phyloP scores from a whole-genome alignment of 2,113 vertebrate species.

The Psettodes erumei region DNA sequence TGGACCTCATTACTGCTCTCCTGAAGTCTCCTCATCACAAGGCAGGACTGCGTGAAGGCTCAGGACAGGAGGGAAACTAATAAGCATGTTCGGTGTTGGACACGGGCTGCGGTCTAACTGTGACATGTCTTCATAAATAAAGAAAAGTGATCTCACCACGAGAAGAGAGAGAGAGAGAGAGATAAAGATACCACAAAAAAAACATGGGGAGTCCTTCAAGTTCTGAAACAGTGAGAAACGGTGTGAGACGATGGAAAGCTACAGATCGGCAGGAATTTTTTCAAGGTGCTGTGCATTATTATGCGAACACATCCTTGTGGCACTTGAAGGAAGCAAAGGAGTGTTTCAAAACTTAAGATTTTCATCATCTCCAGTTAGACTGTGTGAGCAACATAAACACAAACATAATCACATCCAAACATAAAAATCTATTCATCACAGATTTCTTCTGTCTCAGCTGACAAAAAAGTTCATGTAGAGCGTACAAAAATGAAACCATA shows the following conservation, averaged over 20 bases:
- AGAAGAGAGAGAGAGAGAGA: too few species aligned
- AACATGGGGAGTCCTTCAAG: not conserved
- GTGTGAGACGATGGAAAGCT: not conserved
- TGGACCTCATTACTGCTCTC: slow-evolving; percentile 1
- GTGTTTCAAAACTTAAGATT: not conserved
- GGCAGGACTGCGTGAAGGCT: slow-evolving; percentile 6
- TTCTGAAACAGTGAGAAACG: not conserved
- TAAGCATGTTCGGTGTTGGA: slow-evolving; percentile 4
- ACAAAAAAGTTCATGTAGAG: too few species aligned
- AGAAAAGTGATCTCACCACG: not conserved
- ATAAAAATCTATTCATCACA: not conserved
- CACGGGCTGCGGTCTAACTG: not conserved
- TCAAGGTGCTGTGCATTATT: not conserved
- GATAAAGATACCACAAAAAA: not conserved
- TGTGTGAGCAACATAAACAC: not conserved
- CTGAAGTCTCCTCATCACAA: slow-evolving; percentile 19
- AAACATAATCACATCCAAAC: not conserved
- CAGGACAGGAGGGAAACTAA: not conserved
- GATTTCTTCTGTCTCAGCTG: not conserved
- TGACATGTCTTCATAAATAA: not conserved
- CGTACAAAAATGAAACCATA: too few species aligned
- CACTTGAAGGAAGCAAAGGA: not conserved
- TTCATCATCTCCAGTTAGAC: not conserved
- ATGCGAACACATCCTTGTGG: not conserved
- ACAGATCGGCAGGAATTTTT: not conserved